phyloP scores from a whole-genome alignment of 2,113 vertebrate species.

The Maccullochella peelii region DNA sequence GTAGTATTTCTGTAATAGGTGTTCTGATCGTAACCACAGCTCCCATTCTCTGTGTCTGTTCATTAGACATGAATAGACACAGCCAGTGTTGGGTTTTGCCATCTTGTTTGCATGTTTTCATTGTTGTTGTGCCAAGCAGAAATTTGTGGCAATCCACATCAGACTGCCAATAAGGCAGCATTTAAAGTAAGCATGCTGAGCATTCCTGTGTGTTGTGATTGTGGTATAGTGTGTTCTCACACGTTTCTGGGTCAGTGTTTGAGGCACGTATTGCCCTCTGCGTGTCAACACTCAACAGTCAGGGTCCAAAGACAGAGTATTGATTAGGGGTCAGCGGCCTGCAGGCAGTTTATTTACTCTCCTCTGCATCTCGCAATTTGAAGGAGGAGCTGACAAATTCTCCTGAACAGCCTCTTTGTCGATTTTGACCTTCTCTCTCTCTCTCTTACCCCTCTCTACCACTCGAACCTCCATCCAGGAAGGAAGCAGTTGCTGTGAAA shows the following conservation, averaged over 20 bases:
- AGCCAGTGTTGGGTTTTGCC: background rate
- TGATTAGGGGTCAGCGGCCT: constrained; percentile 59
- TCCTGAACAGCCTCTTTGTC: constrained; percentile 81
- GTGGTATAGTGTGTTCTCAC: constrained; percentile 54
- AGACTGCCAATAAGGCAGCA: constrained; percentile 27
- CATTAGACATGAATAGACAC: constrained; percentile 57
- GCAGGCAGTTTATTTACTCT: constrained; percentile 83
- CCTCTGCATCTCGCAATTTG: constrained; percentile 72
- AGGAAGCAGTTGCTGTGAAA: constrained; percentile 80
- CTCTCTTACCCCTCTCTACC: constrained; percentile 47
- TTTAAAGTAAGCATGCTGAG: constrained; percentile 48
- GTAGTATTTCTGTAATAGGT: constrained; percentile 65
- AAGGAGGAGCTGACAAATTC: constrained; percentile 66
- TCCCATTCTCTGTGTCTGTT: too few relatives aligned
- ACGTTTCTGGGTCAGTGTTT: constrained; percentile 1
- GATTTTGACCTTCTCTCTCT: constrained; percentile 54
- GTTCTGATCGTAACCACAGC: constrained; percentile 63
- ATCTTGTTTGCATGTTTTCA: constrained; percentile 65
- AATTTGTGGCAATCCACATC: constrained; percentile 43
- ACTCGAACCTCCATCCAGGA: constrained; percentile 69
- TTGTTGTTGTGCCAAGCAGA: constrained; percentile 59
- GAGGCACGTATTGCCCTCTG: constrained; percentile 2
- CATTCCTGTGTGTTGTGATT: constrained; percentile 62
- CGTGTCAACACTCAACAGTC: constrained; percentile 18
- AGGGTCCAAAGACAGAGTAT: constrained; percentile 50